phyloP scores from a whole-genome alignment of 1,140 invertebrate species.

The Uloborus diversus region DNA sequence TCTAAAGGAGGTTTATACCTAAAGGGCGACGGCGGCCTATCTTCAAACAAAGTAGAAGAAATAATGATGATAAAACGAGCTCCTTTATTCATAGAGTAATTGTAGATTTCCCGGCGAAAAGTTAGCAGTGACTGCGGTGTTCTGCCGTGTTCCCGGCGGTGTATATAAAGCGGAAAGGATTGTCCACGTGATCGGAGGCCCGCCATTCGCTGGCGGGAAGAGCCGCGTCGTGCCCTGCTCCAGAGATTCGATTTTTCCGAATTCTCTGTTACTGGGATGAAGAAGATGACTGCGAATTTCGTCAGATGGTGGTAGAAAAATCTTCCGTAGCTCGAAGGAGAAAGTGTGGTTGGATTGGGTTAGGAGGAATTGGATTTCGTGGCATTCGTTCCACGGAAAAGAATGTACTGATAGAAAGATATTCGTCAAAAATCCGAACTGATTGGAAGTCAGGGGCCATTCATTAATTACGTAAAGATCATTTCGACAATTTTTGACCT shows the following conservation, averaged over 20 bases:
- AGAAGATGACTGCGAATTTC: no score
- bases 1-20: conserved; percentile 48
- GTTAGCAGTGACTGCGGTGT: conserved; percentile 22
- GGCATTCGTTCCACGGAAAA: no score
- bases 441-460: no score
- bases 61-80: conserved; percentile 24
- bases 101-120: not conserved
- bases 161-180: conserved; percentile 4
- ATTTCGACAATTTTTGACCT: no score
- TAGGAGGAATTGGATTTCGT: no score
- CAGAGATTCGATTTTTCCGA: conserved; percentile 7
- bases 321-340: not conserved
- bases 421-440: no score
- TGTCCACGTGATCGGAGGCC: conserved; percentile 38
- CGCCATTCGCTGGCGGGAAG: conserved; percentile 15
- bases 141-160: not conserved
- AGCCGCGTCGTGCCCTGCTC: conserved; percentile 2
- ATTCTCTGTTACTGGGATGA: no score
- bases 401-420: no score
- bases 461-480: no score
- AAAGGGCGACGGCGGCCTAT: conserved; percentile 48
- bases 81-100: conserved; percentile 50
- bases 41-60: conserved; percentile 53
- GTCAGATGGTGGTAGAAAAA: not conserved
- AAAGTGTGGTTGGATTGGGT: not conserved